Conservation (phyloP, 2,888 invertebrate genomes). For the Drosophila seclusa region DNA sequence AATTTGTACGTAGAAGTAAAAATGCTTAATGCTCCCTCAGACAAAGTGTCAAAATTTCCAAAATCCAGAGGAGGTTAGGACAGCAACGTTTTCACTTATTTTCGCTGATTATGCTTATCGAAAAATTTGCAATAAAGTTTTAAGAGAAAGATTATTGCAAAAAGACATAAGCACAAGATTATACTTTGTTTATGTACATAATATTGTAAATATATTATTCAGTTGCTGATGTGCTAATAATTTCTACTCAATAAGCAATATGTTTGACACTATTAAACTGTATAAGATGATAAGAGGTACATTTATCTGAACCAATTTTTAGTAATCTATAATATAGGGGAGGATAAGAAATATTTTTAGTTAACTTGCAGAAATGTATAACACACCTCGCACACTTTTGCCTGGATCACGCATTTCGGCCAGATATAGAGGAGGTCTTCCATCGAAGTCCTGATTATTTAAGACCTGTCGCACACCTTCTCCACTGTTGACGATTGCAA, state of each 20-base stretch:
- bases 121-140: neutral
- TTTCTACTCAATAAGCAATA: neutral
- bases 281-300: neutral
- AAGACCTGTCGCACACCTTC: constrained; percentile 87
- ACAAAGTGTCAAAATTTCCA: too few relatives aligned
- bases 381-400: constrained; percentile 75
- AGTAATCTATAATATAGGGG: neutral
- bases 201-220: neutral
- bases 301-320: neutral
- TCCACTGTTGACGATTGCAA: constrained; percentile 86
- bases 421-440: constrained; percentile 86
- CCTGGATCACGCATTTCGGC: constrained; percentile 86
- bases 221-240: neutral
- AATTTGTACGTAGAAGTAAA: neutral
- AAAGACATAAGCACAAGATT: neutral
- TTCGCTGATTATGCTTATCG: neutral
- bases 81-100: neutral
- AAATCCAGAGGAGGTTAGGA: too few relatives aligned
- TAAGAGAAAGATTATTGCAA: neutral
- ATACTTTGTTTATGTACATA: neutral
- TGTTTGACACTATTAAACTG: neutral
- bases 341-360: neutral
- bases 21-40: neutral
- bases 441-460: constrained; percentile 87
- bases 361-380: neutral